phyloP scores from a whole-genome alignment of 2,888 invertebrate species.

The Synergus japonicus region DNA sequence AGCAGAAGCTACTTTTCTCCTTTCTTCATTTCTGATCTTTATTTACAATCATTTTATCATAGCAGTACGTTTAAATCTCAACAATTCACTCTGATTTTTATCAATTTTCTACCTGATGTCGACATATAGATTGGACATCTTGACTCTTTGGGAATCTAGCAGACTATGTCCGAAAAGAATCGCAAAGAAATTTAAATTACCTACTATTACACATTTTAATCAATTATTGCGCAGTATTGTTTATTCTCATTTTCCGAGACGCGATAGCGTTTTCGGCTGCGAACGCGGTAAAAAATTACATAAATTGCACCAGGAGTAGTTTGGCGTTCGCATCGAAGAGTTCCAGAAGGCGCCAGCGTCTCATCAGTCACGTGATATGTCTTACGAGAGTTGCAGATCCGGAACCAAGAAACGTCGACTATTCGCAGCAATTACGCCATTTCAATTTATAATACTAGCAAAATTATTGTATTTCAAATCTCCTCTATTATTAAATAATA shows the following conservation, averaged over 20 bases:
- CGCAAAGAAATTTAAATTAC: not conserved
- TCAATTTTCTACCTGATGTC: constrained; percentile 19
- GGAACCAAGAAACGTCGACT: constrained; percentile 17
- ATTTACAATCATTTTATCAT: constrained; percentile 31
- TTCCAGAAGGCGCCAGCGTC: not conserved
- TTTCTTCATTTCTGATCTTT: constrained; percentile 15
- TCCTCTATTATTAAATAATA: too few relatives aligned
- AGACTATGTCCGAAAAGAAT: constrained; percentile 28
- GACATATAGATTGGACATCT: not conserved
- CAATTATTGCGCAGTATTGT: constrained; percentile 20
- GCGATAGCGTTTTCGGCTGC: constrained; percentile 30
- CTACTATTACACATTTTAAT: not conserved
- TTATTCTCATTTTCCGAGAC: constrained; percentile 39
- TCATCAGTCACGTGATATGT: constrained; percentile 61
- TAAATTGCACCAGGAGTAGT: constrained; percentile 53
- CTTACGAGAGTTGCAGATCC: constrained; percentile 37
- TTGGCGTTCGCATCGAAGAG: constrained; percentile 41
- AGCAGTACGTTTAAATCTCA: constrained; percentile 17
- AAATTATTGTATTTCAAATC: too few relatives aligned
- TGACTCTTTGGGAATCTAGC: constrained; percentile 2
- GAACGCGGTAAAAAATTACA: constrained; percentile 53
- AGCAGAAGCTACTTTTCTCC: constrained; percentile 14
- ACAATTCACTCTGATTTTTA: constrained; percentile 4
- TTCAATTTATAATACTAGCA: not conserved
- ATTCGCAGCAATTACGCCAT: constrained; percentile 26